phyloP scores from a whole-genome alignment of 2,113 vertebrate species.

The Hylia prasina region DNA sequence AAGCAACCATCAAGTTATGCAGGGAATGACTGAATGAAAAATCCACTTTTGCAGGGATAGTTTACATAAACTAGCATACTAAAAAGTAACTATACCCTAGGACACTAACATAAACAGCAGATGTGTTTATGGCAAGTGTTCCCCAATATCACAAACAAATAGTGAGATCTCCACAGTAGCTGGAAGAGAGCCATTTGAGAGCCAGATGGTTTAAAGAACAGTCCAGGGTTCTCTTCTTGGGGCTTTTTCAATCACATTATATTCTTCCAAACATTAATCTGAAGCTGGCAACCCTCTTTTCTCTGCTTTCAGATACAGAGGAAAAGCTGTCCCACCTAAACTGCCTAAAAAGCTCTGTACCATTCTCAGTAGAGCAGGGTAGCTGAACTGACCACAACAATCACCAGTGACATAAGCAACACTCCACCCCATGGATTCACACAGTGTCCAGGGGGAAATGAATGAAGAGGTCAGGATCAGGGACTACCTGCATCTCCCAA shows the following conservation, averaged over 20 bases:
- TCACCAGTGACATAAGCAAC: fast-evolving
- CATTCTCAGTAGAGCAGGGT: background rate
- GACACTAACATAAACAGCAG: background rate
- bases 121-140: background rate
- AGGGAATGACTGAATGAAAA: background rate
- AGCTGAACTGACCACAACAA: background rate
- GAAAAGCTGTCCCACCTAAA: background rate
- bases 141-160: background rate
- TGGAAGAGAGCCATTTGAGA: background rate
- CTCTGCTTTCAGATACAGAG: background rate
- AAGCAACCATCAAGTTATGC: background rate
- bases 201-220: background rate
- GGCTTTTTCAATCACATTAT: background rate
- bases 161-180: background rate
- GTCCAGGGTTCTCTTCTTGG: background rate
- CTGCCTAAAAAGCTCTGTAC: background rate
- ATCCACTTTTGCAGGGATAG: background rate
- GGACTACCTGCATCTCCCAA: background rate
- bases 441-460: background rate
- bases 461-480: background rate
- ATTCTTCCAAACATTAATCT: background rate
- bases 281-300: background rate
- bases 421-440: background rate
- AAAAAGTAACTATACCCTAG: background rate
- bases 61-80: background rate